Base-by-base conservation (phyloP, 2,113 vertebrate species). In the Silurus meridionalis region DNA sequence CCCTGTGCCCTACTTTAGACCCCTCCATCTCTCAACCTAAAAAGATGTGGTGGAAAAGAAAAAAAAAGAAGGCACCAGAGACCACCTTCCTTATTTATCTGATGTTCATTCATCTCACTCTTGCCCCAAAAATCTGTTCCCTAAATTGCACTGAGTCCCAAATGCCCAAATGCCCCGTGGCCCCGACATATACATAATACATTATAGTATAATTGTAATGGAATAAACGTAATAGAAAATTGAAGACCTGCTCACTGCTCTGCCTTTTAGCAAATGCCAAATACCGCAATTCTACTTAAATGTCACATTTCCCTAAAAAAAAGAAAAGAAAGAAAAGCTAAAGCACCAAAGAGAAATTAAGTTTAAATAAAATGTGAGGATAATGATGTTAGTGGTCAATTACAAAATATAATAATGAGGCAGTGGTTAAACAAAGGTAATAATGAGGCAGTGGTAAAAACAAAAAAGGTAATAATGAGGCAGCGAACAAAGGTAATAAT, bases 261-360 rank as follows among this genome's bases (percentile, higher is more conserved):
- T 85, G 58, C 87, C 86, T 77, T 80, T 81, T 60, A 86, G 58
- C 61, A 58, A 50, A 72, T 28, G 52, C 64, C 69, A 69, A 1
- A 64, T 52, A 8, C 13, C 8, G 15, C 28, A 71, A 28, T 4
- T 53, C 8, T 1, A 25, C 55, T 14, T 14, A 83, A 64, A 50
- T 48, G 15, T 66, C 15, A 25, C n/a, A 55, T 48, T 82, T 37
- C 37, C 37, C 37, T 37, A 2, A 37, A 37, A 37, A 37, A 37
- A 37, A 37, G 2, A 37, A 37, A 37, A 37, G 37, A 37, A 3
- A 37, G 37, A 37, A 37, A 37, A 37, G 37, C 37, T 37, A 37
- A 37, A 37, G 28, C 28, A 37, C 2, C 28, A 37, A 37, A 37
- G 28, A 37, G 28, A 37, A 37, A 37, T 37, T 37, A 37, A 37